Percentiles rank a stretch among this genome's conserved stretches.
phyloP scores from a whole-genome alignment of 1,140 invertebrate genomes.

The Ips typographus region DNA sequence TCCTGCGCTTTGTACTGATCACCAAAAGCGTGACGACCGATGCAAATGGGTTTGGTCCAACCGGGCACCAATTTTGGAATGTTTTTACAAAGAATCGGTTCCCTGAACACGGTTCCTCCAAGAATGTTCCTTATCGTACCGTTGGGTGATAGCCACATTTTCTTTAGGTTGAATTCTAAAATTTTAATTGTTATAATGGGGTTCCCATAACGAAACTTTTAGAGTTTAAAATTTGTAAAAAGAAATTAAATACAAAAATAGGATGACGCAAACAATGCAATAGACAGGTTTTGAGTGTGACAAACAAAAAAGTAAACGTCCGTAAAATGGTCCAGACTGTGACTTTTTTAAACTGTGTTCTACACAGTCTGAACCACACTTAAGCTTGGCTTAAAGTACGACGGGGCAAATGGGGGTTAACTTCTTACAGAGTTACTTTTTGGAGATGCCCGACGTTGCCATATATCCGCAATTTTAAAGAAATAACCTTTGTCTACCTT shows the following conservation, averaged over 20 bases:
- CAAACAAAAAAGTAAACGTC: no score
- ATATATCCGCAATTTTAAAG: background rate
- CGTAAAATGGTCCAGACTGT: background rate
- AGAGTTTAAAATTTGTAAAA: no score
- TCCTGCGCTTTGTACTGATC: slow-evolving; percentile 92
- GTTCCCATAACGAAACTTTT: background rate
- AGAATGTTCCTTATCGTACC: slow-evolving; percentile 90
- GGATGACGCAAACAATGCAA: no score
- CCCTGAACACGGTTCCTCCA: slow-evolving; percentile 87
- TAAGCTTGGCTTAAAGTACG: no score
- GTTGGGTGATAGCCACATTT: slow-evolving; percentile 92
- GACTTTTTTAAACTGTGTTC: no score
- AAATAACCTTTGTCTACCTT: slow-evolving; percentile 61
- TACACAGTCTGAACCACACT: no score
- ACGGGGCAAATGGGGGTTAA: background rate
- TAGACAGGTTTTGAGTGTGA: no score
- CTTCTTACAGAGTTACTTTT: background rate
- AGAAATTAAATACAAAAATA: no score
- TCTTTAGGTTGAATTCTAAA: slow-evolving; percentile 86
- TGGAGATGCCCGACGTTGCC: background rate
- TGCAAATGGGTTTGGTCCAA: slow-evolving; percentile 79
- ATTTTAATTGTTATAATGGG: background rate
- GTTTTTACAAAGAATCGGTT: slow-evolving; percentile 86
- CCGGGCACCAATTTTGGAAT: slow-evolving; percentile 86
- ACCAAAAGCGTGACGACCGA: slow-evolving; percentile 87